Percentiles rank a stretch among this genome's conserved stretches.
Evolutionary conservation across 2,113 vertebrate genomes (phyloP).

Genomic region (Hemichromis elongatus): DNA sequence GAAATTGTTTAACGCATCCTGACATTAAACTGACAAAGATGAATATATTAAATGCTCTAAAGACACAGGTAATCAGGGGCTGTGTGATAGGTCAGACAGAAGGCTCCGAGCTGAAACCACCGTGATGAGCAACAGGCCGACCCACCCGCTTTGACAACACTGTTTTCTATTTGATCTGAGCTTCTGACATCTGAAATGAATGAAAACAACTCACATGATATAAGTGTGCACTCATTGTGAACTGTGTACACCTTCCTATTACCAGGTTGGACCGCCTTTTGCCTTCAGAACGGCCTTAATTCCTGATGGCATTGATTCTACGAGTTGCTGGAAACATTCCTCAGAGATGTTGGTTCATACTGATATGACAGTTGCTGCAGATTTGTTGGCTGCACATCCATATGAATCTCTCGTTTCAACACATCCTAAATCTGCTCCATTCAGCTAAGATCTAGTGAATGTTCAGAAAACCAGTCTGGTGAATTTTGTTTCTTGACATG

Average conservation of each 20-base stretch:
- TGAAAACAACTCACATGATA: not conserved
- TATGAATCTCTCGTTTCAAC: not conserved
- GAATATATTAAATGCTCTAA: not conserved
- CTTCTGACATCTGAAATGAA: not conserved
- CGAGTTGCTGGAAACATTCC: not conserved
- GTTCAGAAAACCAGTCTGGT: not conserved
- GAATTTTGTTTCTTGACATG: not conserved
- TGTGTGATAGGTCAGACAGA: not conserved
- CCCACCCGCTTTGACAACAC: not conserved
- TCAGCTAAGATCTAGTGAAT: not conserved
- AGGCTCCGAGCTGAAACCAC: not conserved
- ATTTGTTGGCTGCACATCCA: not conserved
- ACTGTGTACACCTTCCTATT: not conserved
- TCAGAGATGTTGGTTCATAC: not conserved
- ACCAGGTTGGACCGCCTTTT: not conserved
- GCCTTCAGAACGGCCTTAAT: not conserved
- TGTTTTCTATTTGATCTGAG: not conserved
- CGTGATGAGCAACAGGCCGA: not conserved
- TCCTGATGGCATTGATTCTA: not conserved
- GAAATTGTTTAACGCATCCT: not conserved
- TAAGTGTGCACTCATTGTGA: not conserved
- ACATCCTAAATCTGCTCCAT: not conserved
- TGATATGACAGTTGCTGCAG: not conserved
- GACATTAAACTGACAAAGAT: not conserved
- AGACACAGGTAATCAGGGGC: not conserved